phyloP scores from a whole-genome alignment of 1,140 invertebrate genomes.

The Bombus difficillimus region DNA sequence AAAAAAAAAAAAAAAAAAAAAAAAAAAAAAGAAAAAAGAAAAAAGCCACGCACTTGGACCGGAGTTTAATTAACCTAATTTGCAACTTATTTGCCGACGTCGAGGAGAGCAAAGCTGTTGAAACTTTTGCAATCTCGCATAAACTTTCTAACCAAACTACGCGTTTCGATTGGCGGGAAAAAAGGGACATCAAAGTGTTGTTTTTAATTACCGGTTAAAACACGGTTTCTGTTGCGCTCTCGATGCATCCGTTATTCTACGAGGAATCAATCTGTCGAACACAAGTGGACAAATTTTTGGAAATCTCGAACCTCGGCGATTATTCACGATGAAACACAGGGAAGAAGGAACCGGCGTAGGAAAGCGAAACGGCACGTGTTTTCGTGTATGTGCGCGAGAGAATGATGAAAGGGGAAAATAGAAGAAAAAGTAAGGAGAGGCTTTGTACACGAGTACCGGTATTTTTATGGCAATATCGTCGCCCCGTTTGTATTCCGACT shows the following conservation, averaged over 20 bases:
- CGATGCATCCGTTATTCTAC: not conserved
- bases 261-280: not conserved
- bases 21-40: constrained; percentile 33
- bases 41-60: not conserved
- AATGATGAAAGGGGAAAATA: not conserved
- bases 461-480: constrained; percentile 65
- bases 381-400: not conserved
- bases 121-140: constrained; percentile 10
- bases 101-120: not conserved
- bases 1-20: constrained; percentile 31
- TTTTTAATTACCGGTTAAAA: not conserved
- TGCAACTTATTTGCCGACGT: constrained; percentile 3
- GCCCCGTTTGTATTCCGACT: constrained; percentile 59
- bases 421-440: constrained; percentile 2
- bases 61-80: constrained; percentile 33
- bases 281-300: not conserved
- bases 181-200: not conserved
- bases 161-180: not conserved
- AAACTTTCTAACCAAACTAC: not conserved
- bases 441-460: constrained; percentile 57
- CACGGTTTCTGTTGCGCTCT: not conserved
- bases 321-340: not conserved
- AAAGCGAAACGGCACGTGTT: not conserved
- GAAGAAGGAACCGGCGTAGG: too few relatives aligned
- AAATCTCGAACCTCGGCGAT: not conserved